Evolutionary conservation across 2,797 vertebrate genomes (phyloP).

Genomic region (Macroramphosus scolopax): DNA sequence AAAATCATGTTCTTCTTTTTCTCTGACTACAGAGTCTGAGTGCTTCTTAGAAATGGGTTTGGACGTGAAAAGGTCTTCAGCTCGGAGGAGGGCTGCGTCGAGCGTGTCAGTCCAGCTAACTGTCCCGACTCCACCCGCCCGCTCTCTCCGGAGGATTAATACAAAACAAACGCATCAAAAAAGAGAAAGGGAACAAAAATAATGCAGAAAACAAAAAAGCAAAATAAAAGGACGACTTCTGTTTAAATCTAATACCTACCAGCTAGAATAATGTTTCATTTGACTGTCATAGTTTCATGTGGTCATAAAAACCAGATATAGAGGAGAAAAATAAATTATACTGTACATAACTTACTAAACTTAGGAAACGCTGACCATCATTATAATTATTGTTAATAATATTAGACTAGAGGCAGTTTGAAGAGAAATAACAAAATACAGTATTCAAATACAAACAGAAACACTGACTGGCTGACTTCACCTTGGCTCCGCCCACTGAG

Average conservation of each 20-base stretch:
- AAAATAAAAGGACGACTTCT: conserved; percentile 72
- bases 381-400: conserved; percentile 93
- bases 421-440: conserved; percentile 89
- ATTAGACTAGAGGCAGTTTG: conserved; percentile 96
- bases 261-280: conserved; percentile 80
- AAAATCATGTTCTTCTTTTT: conserved; percentile 82
- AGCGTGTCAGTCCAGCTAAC: conserved; percentile 73
- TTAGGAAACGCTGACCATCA: conserved; percentile 91
- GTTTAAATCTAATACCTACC: conserved; percentile 81
- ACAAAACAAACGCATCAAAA: conserved; percentile 68
- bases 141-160: conserved; percentile 80
- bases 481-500: conserved; percentile 81
- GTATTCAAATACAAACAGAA: conserved; percentile 88
- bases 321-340: conserved; percentile 96
- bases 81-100: conserved; percentile 75
- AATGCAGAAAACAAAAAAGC: conserved; percentile 71
- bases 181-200: conserved; percentile 37
- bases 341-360: conserved; percentile 99
- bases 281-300: conserved; percentile 75
- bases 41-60: conserved; percentile 90
- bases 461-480: conserved; percentile 86
- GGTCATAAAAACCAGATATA: conserved; percentile 74
- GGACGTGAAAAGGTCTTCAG: conserved; percentile 80
- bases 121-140: conserved; percentile 74
- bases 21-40: conserved; percentile 91